Conservation (phyloP, 2,113 vertebrate genomes). For the Agapornis roseicollis region DNA sequence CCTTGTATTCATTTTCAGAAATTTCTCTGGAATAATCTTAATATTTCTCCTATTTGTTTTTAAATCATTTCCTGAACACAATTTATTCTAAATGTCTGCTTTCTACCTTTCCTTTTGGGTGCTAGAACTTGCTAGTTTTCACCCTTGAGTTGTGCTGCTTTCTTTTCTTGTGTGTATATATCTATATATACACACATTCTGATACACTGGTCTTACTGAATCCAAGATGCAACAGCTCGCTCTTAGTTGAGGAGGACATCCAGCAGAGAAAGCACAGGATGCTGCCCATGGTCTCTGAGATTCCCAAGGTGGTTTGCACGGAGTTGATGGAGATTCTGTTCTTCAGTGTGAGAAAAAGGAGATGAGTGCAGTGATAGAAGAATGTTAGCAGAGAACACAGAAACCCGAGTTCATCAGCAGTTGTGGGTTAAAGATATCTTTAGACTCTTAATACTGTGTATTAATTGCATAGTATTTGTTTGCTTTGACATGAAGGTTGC, state of each 20-base stretch:
- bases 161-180: background rate
- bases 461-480: background rate
- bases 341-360: rapidly evolving
- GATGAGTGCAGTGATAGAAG: background rate
- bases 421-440: background rate
- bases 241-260: background rate
- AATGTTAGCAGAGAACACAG: background rate
- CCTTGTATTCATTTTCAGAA: background rate
- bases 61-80: background rate
- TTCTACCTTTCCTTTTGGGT: background rate
- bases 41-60: background rate
- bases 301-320: background rate
- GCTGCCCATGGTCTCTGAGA: background rate
- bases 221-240: background rate
- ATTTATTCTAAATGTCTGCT: background rate
- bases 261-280: background rate
- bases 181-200: background rate
- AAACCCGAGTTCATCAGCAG: background rate
- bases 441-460: background rate
- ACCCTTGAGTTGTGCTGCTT: background rate
- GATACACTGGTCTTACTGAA: background rate
- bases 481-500: background rate
- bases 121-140: background rate
- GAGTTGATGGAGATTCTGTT: background rate
- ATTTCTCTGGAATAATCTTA: background rate